These are phyloP conservation scores for Geothlypis trichas DNA, from an alignment of 2,113 vertebrate genomes.

Conservation along the genomic window DNA sequence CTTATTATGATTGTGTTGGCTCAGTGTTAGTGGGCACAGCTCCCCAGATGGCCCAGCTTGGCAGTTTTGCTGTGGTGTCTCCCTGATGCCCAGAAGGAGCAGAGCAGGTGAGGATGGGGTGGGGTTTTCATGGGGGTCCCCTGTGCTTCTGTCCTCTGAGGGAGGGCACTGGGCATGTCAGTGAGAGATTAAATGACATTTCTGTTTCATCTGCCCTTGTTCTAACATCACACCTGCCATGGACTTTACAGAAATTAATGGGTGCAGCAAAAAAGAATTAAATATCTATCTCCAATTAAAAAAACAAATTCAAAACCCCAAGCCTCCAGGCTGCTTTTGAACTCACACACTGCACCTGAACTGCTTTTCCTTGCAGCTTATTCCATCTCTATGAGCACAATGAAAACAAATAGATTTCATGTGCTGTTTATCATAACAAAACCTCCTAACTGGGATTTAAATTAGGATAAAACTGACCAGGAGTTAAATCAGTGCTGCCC, in stretches of 20 bases:
- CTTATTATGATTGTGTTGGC: neutral
- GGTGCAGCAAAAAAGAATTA: neutral
- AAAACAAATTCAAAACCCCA: neutral
- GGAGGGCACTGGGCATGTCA: neutral
- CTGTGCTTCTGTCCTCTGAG: neutral
- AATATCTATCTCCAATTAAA: neutral
- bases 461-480: neutral
- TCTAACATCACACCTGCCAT: neutral
- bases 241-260: neutral
- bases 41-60: neutral
- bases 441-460: neutral
- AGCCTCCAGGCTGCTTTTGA: conserved; percentile 11
- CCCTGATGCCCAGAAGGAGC: neutral
- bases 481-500: neutral
- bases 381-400: neutral
- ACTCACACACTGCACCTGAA: neutral
- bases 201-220: neutral
- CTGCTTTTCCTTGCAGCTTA: neutral
- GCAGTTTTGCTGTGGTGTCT: neutral
- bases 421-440: neutral
- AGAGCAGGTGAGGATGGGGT: neutral
- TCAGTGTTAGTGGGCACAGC: neutral
- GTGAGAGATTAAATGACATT: neutral
- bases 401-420: neutral
- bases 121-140: accelerated